Evolutionary conservation across 2,888 invertebrate species (phyloP).

Genomic region (Chloroclysta siterata): DNA sequence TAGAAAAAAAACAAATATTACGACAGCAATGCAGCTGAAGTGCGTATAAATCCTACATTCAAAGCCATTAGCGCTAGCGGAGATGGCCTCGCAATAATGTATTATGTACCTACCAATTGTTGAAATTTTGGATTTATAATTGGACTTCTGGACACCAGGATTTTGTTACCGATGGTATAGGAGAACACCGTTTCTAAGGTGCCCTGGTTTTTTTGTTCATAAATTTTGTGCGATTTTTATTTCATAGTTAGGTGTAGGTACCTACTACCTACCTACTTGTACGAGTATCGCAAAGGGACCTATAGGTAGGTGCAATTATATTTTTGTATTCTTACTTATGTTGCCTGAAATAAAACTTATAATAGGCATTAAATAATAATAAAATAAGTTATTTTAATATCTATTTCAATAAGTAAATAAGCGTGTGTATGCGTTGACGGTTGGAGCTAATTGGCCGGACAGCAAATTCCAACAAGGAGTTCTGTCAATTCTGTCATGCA

Average conservation of each 20-base stretch:
- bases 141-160: not conserved
- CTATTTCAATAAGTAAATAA: too few relatives aligned
- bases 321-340: too few relatives aligned
- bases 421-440: not conserved
- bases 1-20: conserved; percentile 49
- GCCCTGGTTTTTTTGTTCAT: too few relatives aligned
- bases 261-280: too few relatives aligned
- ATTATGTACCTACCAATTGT: conserved; percentile 24
- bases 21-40: conserved; percentile 46
- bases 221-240: too few relatives aligned
- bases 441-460: conserved; percentile 52
- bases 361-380: too few relatives aligned
- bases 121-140: conserved; percentile 21
- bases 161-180: not conserved
- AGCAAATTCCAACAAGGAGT: conserved; percentile 54
- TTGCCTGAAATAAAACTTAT: too few relatives aligned
- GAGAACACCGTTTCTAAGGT: not conserved
- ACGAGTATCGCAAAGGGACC: too few relatives aligned
- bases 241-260: too few relatives aligned
- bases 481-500: conserved; percentile 60
- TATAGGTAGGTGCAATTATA: too few relatives aligned
- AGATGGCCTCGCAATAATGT: conserved; percentile 35
- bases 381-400: too few relatives aligned
- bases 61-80: conserved; percentile 31
- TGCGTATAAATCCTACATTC: conserved; percentile 42